Evolutionary conservation across 2,113 vertebrate genomes (phyloP).

Genomic region (Herpetotheres cachinnans): DNA sequence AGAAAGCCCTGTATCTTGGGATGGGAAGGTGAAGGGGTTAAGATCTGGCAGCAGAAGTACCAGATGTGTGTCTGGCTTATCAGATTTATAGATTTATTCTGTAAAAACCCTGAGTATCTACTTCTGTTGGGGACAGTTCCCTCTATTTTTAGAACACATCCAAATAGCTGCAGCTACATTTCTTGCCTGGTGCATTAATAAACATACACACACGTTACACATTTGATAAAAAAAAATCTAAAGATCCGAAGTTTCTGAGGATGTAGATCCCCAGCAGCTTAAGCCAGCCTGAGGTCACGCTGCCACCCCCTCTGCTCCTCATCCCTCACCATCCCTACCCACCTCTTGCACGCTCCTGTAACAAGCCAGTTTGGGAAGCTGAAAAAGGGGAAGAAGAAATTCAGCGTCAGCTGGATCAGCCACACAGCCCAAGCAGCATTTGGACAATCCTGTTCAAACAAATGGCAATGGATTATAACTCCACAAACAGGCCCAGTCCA

Average conservation of each 20-base stretch:
- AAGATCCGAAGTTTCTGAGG: neutral
- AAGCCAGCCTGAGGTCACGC: neutral
- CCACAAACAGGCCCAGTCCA: accelerated
- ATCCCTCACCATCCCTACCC: neutral
- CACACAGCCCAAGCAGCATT: neutral
- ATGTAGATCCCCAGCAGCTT: neutral
- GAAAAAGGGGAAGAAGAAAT: accelerated
- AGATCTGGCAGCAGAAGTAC: neutral
- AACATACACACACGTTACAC: accelerated
- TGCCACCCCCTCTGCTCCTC: neutral
- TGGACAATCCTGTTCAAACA: neutral
- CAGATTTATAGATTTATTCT: conserved; percentile 24
- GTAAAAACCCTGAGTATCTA: neutral
- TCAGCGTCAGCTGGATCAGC: neutral
- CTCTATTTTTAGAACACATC: neutral
- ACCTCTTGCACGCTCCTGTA: neutral
- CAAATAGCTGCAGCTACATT: neutral
- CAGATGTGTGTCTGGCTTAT: neutral
- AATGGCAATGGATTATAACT: neutral
- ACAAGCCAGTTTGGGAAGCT: neutral
- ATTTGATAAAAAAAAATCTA: neutral
- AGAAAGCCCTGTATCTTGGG: neutral
- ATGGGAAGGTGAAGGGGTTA: neutral
- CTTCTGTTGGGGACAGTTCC: neutral
- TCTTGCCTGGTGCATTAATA: neutral